Conservation (phyloP, 1,140 invertebrate species). For the Anastatus disparis region DNA sequence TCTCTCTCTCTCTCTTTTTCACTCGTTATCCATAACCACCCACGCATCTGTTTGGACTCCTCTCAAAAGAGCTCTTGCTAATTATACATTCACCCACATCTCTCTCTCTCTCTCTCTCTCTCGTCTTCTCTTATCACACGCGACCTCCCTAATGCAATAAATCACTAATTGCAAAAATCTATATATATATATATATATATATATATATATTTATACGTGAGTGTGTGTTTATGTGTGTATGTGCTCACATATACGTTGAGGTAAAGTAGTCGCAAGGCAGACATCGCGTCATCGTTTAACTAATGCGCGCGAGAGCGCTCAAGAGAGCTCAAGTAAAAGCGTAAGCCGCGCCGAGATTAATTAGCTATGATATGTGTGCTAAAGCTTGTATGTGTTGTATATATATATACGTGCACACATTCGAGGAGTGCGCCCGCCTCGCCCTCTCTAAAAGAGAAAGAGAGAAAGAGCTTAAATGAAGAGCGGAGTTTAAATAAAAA, state of each 20-base stretch:
- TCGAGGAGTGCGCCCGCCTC: too few relatives aligned
- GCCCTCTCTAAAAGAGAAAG: too few relatives aligned
- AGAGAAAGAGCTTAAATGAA: too few relatives aligned
- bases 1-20: too few relatives aligned
- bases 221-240: too few relatives aligned
- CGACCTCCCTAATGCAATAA: not conserved
- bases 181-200: too few relatives aligned
- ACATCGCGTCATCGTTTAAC: slow-evolving; percentile 37
- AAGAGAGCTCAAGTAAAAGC: slow-evolving; percentile 4
- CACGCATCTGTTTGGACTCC: not conserved
- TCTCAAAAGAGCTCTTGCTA: too few relatives aligned
- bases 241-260: not conserved
- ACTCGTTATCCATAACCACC: not conserved
- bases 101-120: not conserved
- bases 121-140: too few relatives aligned
- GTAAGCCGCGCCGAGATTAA: slow-evolving; percentile 36
- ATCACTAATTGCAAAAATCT: slow-evolving; percentile 16
- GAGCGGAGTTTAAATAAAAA: too few relatives aligned
- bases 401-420: too few relatives aligned
- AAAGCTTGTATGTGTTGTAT: too few relatives aligned
- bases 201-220: too few relatives aligned
- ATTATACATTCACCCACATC: slow-evolving; percentile 4
- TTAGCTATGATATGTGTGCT: slow-evolving; percentile 31
- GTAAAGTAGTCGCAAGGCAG: slow-evolving; percentile 3
- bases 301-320: not conserved